Base-by-base conservation (phyloP, 53 echinoderm and acorn worm genomes). In the Crossaster papposus region DNA sequence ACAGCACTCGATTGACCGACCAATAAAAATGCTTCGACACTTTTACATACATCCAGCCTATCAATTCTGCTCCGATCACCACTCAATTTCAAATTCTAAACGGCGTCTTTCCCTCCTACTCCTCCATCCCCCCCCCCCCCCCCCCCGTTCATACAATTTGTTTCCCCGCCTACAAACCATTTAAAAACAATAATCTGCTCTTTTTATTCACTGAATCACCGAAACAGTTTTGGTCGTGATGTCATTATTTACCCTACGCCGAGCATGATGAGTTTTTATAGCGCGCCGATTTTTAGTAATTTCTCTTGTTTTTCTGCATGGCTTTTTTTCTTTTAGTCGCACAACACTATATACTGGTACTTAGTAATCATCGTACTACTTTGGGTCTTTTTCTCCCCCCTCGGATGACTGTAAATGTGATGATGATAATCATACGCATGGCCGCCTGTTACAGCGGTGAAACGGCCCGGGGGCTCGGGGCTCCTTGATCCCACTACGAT, bases 131-230 rank as follows among this genome's bases (percentile, higher is more conserved):
- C 6, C 12, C 17, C 58, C 58, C 1, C 58, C 37, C 55, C 54
- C n/a, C n/a, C n/a, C n/a, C n/a, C 86, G 34, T 76, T 87, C 87
- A 36, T 29, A 31, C 22, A 22, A 64, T 63, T 77, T 76, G 87
- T 85, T 31, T 15, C 58, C 63, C 80, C 75, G 75, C 77, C 87
- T 55, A 76, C 76, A 34, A 33, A 87, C 87, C 87, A 77, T 87
- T 87, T 87, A 87, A 87, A 85, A 87, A 87, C 87, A 87, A 87
- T 87, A 87, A 87, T 77, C 76, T 55, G 36, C 26, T 62, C n/a
- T n/a, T n/a, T n/a, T 37, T 87, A 77, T 87, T 90, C 80, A 81
- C 33, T 81, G 90, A 68, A 80, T 68, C 79, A 89, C 79, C 80
- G 38, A 81, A 20, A 14, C 12, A 17, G 72, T 89, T 55, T 81